Conservation (phyloP, 2,113 vertebrate genomes). For the Synchiropus splendidus region DNA sequence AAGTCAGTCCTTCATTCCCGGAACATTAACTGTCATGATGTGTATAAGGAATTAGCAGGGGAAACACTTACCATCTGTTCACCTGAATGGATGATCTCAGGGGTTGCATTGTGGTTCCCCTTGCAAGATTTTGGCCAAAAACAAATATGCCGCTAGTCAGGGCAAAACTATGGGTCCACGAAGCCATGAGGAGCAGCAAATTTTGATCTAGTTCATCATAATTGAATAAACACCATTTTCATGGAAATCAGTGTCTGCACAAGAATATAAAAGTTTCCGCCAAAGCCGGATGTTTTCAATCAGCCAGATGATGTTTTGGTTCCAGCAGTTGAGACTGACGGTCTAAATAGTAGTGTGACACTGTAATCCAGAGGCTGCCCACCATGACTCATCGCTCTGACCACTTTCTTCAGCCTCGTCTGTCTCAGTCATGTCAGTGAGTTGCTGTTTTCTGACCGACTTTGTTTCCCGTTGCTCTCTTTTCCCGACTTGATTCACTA, state of each 20-base stretch:
- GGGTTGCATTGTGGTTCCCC: too few relatives aligned
- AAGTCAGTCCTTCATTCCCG: slow-evolving; percentile 27
- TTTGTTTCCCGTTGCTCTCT: slow-evolving; percentile 30
- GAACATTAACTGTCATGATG: slow-evolving; percentile 12
- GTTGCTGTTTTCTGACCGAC: slow-evolving; percentile 33
- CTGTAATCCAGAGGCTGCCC: slow-evolving; percentile 45
- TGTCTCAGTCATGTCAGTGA: slow-evolving; percentile 28
- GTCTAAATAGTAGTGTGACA: not conserved
- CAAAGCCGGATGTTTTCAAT: slow-evolving; percentile 1
- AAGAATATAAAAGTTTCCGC: too few relatives aligned
- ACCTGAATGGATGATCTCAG: too few relatives aligned
- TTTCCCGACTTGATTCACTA: slow-evolving; percentile 18
- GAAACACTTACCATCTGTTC: too few relatives aligned
- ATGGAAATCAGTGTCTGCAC: too few relatives aligned
- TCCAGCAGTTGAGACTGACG: not conserved
- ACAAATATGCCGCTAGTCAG: too few relatives aligned
- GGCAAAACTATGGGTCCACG: too few relatives aligned
- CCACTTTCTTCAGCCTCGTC: slow-evolving; percentile 40
- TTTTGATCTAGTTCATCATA: too few relatives aligned
- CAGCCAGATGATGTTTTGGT: not conserved
- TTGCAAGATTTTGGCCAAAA: too few relatives aligned
- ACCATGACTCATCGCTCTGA: slow-evolving; percentile 50
- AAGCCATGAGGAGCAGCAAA: too few relatives aligned
- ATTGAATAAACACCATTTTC: too few relatives aligned
- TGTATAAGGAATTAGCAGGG: slow-evolving; percentile 9